phyloP scores from a whole-genome alignment of 2,113 vertebrate species.

The Thunnus maccoyii region DNA sequence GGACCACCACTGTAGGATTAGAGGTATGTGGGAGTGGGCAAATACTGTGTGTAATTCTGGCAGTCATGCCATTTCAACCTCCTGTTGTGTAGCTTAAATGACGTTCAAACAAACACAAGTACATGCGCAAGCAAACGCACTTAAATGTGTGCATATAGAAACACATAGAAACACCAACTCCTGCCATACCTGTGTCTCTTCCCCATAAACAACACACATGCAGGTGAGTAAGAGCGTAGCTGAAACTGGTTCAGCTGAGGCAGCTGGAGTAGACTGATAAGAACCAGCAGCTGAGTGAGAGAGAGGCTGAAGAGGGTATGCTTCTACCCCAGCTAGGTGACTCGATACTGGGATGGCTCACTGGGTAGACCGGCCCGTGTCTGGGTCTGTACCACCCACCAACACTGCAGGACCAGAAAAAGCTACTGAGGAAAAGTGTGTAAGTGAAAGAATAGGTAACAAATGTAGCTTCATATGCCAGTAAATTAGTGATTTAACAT shows the following conservation, averaged over 20 bases:
- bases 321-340: conserved; percentile 12
- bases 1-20: conserved; percentile 46
- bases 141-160: background rate
- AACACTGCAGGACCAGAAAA: background rate
- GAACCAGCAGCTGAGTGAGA: conserved; percentile 5
- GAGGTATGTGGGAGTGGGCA: conserved; percentile 15
- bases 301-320: conserved; percentile 8
- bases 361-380: background rate
- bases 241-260: conserved; percentile 5
- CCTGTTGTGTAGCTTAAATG: conserved; percentile 26
- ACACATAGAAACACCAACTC: background rate
- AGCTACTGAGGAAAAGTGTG: too few species aligned
- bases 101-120: background rate
- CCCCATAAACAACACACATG: background rate
- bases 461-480: too few species aligned
- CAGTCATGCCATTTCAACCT: conserved; percentile 38
- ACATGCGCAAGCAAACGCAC: background rate
- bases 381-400: background rate
- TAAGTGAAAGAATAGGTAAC: too few species aligned
- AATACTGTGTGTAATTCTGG: conserved; percentile 54
- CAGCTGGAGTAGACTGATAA: conserved; percentile 51
- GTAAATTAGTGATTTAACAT: too few species aligned
- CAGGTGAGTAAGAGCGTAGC: conserved; percentile 1
- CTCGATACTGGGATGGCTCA: background rate
- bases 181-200: background rate